These are phyloP conservation scores for Miichthys miiuy DNA, from an alignment of 2,797 vertebrate genomes.

Conservation along the genomic window DNA sequence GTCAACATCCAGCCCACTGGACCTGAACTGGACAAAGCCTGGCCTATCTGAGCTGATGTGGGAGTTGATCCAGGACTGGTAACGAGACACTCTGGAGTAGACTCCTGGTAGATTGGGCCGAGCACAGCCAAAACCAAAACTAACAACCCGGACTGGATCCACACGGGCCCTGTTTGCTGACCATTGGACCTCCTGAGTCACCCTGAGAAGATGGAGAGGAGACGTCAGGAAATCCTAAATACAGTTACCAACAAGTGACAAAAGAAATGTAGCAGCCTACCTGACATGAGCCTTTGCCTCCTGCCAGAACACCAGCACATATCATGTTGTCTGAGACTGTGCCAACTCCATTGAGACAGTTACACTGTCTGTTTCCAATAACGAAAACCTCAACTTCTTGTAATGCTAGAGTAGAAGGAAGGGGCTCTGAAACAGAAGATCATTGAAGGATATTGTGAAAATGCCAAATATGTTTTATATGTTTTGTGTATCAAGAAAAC, in stretches of 20 bases:
- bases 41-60: slow-evolving; percentile 41
- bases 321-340: slow-evolving; percentile 68
- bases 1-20: slow-evolving; percentile 30
- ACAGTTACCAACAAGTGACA: neutral
- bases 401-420: neutral
- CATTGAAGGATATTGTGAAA: too few species aligned
- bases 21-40: slow-evolving; percentile 62
- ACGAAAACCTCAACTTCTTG: neutral
- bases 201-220: too few species aligned
- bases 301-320: slow-evolving; percentile 53
- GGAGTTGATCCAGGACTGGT: slow-evolving; percentile 57
- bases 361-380: slow-evolving; percentile 30
- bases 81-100: slow-evolving; percentile 69
- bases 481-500: too few species aligned
- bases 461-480: too few species aligned
- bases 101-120: slow-evolving; percentile 39
- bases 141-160: slow-evolving; percentile 49
- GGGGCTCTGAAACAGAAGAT: neutral
- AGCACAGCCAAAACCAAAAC: slow-evolving; percentile 57
- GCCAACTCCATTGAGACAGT: slow-evolving; percentile 33
- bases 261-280: neutral
- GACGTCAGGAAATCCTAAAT: too few species aligned
- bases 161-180: too few species aligned
- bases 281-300: slow-evolving; percentile 62
- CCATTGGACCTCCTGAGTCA: too few species aligned